These are phyloP conservation scores for Sminthopsis crassicaudata DNA, from an alignment of 2,113 vertebrate species.

Conservation along the genomic window DNA sequence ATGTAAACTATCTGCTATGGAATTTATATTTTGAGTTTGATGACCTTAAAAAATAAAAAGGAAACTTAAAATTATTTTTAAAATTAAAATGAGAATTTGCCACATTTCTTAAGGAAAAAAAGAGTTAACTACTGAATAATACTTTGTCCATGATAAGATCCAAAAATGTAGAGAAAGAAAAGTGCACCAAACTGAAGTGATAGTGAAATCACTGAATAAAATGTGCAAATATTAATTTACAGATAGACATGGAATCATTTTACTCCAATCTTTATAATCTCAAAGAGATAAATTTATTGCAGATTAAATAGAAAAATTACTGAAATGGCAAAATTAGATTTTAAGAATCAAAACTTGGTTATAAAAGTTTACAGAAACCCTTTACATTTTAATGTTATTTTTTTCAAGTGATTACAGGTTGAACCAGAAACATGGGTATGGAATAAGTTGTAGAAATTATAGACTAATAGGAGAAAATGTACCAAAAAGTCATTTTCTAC, in stretches of 20 bases:
- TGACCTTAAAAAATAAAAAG: constrained; percentile 8
- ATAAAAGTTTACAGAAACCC: not conserved
- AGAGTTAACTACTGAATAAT: not conserved
- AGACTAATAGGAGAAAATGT: constrained; percentile 8
- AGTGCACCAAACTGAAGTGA: not conserved
- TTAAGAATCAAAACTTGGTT: not conserved
- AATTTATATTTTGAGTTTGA: not conserved
- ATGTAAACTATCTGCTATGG: not conserved
- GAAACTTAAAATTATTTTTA: not conserved
- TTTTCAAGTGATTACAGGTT: not conserved
- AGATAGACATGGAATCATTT: not conserved
- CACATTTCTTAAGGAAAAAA: not conserved
- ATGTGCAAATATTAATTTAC: not conserved
- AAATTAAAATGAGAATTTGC: not conserved
- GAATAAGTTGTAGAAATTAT: constrained; percentile 1
- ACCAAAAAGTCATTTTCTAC: not conserved
- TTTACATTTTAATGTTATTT: not conserved
- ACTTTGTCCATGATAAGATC: not conserved
- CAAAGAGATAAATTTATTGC: not conserved
- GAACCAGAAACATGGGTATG: not conserved
- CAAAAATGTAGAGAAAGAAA: not conserved
- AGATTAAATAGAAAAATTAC: not conserved
- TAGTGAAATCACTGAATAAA: not conserved
- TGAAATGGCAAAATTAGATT: not conserved
- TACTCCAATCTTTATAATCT: not conserved